Percentiles rank a stretch among this genome's conserved stretches.
These are phyloP conservation scores for Abrostola triplasia DNA, from an alignment of 2,888 invertebrate genomes.

Conservation along the genomic window DNA sequence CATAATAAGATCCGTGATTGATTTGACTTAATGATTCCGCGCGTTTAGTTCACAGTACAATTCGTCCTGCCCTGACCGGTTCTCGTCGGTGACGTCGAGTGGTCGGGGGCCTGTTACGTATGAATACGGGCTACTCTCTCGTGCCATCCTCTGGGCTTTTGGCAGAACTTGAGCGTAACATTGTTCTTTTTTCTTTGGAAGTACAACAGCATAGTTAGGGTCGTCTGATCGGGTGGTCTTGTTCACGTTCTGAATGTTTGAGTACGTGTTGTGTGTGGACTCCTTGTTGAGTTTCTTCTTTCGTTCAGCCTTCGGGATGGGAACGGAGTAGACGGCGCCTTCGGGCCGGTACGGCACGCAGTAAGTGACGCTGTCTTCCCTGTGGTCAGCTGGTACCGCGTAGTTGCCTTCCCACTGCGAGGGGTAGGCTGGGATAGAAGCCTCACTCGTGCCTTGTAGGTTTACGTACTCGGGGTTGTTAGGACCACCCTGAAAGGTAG, in stretches of 20 bases:
- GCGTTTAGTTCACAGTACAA: too few relatives aligned
- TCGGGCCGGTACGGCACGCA: constrained; percentile 17
- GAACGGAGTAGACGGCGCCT: constrained; percentile 33
- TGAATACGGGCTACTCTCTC: neutral
- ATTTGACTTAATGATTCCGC: too few relatives aligned
- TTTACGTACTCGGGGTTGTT: constrained; percentile 1
- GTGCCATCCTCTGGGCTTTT: neutral
- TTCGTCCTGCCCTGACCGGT: too few relatives aligned
- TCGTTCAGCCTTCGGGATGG: constrained; percentile 27
- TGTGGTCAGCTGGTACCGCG: constrained; percentile 5
- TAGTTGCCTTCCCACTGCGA: constrained; percentile 18
- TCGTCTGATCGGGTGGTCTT: neutral
- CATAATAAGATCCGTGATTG: too few relatives aligned
- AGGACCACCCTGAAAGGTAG: neutral
- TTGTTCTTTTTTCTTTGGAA: neutral
- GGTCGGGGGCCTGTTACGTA: neutral
- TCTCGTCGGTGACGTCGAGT: too few relatives aligned
- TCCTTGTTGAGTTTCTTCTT: constrained; percentile 4
- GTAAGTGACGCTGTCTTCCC: constrained; percentile 10
- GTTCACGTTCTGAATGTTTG: neutral
- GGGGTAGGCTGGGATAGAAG: constrained; percentile 7
- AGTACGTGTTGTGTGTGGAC: neutral
- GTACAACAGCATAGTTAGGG: neutral
- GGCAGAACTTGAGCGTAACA: neutral
- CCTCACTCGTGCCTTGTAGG: neutral